Percentiles rank a stretch among this genome's conserved stretches.
Conservation (phyloP, 2,797 vertebrate species). For the Arnoldichthys spilopterus region DNA sequence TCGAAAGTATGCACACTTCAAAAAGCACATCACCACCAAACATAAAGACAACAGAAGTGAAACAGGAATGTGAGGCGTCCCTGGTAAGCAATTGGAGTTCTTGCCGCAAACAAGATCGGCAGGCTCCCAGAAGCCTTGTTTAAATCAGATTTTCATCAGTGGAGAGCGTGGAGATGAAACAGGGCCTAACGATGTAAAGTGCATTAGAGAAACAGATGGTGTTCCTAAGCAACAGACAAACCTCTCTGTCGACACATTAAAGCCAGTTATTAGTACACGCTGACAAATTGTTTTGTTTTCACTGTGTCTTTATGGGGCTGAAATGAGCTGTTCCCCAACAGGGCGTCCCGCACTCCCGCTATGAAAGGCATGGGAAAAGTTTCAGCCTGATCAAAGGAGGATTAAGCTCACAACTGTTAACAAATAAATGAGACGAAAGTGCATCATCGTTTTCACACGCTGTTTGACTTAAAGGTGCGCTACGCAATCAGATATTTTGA, state of each 20-base stretch:
- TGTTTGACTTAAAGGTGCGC: not conserved
- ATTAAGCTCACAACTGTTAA: conserved; percentile 18
- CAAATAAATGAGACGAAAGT: conserved; percentile 22
- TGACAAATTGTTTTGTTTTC: conserved; percentile 68
- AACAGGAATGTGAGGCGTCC: conserved; percentile 7
- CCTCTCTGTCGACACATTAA: conserved; percentile 57
- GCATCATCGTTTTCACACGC: not conserved
- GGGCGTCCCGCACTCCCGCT: conserved; percentile 43
- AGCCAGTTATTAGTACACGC: conserved; percentile 53
- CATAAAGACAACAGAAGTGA: conserved; percentile 9
- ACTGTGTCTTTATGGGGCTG: conserved; percentile 64
- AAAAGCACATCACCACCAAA: conserved; percentile 11
- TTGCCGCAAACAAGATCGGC: conserved; percentile 47
- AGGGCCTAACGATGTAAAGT: conserved; percentile 49
- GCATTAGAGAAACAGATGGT: conserved; percentile 52
- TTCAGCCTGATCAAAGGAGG: conserved; percentile 45
- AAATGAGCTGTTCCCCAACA: conserved; percentile 59
- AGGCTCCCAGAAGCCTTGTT: conserved; percentile 62
- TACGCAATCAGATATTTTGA: not conserved
- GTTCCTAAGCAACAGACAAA: conserved; percentile 62
- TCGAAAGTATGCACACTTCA: conserved; percentile 1
- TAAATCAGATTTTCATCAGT: conserved; percentile 68
- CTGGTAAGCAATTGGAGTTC: conserved; percentile 55
- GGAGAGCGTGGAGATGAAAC: conserved; percentile 47
- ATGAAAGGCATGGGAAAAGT: conserved; percentile 46